A percentile compares a stretch with the other conserved stretches of the same genome.
Conservation (phyloP, 2,797 vertebrate genomes). For the Lophius americanus region DNA sequence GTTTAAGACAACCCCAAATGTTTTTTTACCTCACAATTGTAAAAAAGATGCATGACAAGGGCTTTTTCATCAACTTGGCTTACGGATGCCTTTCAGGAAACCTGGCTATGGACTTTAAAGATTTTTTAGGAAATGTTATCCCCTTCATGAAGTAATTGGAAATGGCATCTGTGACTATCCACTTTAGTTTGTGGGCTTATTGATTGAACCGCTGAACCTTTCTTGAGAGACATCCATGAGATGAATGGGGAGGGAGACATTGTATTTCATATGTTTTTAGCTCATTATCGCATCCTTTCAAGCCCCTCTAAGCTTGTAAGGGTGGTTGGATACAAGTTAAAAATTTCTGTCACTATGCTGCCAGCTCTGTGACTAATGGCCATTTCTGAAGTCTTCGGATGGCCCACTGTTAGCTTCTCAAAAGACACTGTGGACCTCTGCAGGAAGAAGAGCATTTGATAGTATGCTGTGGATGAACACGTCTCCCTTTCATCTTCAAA, state of each 20-base stretch:
- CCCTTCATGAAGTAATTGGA: slow-evolving; percentile 53
- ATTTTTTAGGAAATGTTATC: slow-evolving; percentile 10
- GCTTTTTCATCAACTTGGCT: neutral
- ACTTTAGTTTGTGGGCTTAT: slow-evolving; percentile 40
- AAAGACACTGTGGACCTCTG: slow-evolving; percentile 41
- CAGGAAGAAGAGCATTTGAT: slow-evolving; percentile 52
- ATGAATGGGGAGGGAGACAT: slow-evolving; percentile 46
- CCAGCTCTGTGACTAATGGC: slow-evolving; percentile 60
- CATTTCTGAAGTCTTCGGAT: slow-evolving; percentile 42
- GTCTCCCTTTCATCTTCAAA: slow-evolving; percentile 58
- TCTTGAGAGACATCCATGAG: slow-evolving; percentile 23
- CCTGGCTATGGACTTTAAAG: slow-evolving; percentile 10
- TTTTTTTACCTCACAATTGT: too few species aligned
- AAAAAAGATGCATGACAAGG: too few species aligned
- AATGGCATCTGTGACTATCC: slow-evolving; percentile 39
- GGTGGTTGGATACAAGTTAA: slow-evolving; percentile 51
- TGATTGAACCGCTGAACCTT: slow-evolving; percentile 42
- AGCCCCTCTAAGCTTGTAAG: slow-evolving; percentile 56
- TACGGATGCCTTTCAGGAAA: slow-evolving; percentile 29
- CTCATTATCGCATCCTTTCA: slow-evolving; percentile 69
- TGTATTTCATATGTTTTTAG: slow-evolving; percentile 59
- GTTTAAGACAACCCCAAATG: slow-evolving; percentile 1
- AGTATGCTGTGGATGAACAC: slow-evolving; percentile 53
- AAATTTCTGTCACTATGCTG: slow-evolving; percentile 52
- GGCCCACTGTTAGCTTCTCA: slow-evolving; percentile 44